Evolutionary conservation across 37 sponge, comb jelly and placozoan species (phyloP).

Genomic region (Aplysina aerophoba): DNA sequence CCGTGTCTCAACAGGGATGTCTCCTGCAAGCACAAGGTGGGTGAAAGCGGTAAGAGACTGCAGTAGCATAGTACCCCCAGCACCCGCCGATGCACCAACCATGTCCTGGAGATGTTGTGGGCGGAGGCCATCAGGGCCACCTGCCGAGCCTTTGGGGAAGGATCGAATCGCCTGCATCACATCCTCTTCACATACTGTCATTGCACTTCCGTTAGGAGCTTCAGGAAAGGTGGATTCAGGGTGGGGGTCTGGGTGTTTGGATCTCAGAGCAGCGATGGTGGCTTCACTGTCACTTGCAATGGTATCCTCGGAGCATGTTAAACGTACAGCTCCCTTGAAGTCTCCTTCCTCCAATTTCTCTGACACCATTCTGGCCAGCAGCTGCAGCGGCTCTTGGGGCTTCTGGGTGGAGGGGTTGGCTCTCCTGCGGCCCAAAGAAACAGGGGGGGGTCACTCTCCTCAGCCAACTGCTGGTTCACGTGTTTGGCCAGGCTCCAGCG

Average conservation of each 20-base stretch:
- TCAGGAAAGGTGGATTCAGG: neutral
- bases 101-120: conserved; percentile 60
- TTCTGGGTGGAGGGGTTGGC: no score
- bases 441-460: neutral
- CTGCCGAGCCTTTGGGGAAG: conserved; percentile 46
- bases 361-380: neutral
- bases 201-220: neutral
- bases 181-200: neutral
- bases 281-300: neutral
- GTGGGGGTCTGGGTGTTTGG: neutral
- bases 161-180: conserved; percentile 12
- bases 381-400: neutral
- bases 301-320: neutral
- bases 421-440: neutral
- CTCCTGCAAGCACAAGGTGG: conserved; percentile 28
- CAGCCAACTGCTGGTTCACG: neutral
- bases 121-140: conserved; percentile 47
- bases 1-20: conserved; percentile 24
- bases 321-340: conserved; percentile 2
- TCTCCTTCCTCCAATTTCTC: conserved; percentile 24
- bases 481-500: neutral
- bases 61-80: conserved; percentile 20
- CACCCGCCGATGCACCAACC: conserved; percentile 9
- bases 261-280: conserved; percentile 9
- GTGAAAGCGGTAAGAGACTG: conserved; percentile 27